A percentile compares a stretch with the other conserved stretches of the same genome.
These are phyloP conservation scores for Gymnocephalus cernua DNA, from an alignment of 2,113 vertebrate genomes.

Conservation along the genomic window DNA sequence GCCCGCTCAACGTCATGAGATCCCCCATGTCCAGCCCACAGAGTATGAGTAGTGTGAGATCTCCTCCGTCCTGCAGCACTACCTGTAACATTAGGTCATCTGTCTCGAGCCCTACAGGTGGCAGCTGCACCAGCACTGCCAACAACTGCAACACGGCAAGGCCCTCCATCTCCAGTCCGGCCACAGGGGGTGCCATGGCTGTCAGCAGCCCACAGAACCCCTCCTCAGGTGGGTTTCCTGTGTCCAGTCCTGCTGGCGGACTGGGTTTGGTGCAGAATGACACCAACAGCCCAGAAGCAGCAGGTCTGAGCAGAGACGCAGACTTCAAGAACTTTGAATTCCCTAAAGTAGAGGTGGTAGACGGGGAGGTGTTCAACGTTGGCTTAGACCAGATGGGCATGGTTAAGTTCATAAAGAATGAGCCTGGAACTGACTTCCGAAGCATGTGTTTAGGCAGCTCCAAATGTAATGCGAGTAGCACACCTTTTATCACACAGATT, in stretches of 20 bases:
- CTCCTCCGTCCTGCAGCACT: constrained; percentile 92
- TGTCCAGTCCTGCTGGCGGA: constrained; percentile 91
- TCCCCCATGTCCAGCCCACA: constrained; percentile 97
- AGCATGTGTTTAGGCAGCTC: constrained; percentile 91
- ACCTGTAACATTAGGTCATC: constrained; percentile 89
- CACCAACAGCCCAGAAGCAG: constrained; percentile 88
- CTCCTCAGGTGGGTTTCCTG: constrained; percentile 87
- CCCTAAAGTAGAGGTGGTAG: constrained; percentile 94
- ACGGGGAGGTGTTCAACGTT: constrained; percentile 88
- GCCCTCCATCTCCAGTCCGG: constrained; percentile 92
- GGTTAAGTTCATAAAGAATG: constrained; percentile 95
- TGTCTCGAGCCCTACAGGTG: constrained; percentile 92
- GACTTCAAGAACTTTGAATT: constrained; percentile 90
- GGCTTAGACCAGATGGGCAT: constrained; percentile 90
- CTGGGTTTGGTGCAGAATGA: constrained; percentile 88
- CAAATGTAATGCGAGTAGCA: constrained; percentile 84
- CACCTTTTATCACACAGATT: constrained; percentile 91
- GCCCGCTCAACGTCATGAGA: constrained; percentile 94
- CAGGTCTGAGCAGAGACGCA: constrained; percentile 82
- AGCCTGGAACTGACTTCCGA: constrained; percentile 92
- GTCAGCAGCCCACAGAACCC: constrained; percentile 83
- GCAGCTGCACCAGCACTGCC: constrained; percentile 67
- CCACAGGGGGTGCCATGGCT: constrained; percentile 84
- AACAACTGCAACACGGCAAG: constrained; percentile 84
- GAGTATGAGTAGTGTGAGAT: constrained; percentile 94